Base-by-base conservation (phyloP, 1,140 invertebrate genomes). In the Magallana angulata region DNA sequence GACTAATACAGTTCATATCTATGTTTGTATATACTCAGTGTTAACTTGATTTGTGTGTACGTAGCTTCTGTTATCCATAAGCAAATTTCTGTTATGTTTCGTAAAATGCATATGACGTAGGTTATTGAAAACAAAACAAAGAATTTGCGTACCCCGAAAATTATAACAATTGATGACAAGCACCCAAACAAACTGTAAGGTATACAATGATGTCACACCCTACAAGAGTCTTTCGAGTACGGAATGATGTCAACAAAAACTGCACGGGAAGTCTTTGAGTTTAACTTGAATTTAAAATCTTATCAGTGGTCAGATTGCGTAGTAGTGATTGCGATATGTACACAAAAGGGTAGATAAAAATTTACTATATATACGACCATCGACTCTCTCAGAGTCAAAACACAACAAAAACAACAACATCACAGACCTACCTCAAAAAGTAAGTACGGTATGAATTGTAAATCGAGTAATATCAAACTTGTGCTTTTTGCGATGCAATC, bases 261-360 rank as follows among this genome's bases (percentile, higher is more conserved):
- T 76, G 68, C 14, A 76, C 68, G 24, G 68, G 68, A 76, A 76
- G 24, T 76, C 24, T 76, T 76, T 76, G 18, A 12, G 68, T 30
- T 76, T 76, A 12, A 30, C 24, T 48, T 76, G 24, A 12, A 12
- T 4, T 30, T 76, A 30, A 76, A 76, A 76, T 76, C 68, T 18
- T 76, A 76, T 76, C 68, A 76, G 24, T 30, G 24, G 24, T 30
- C 24, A 4, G 68, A 30, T 24, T 76, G 68, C 68, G 68, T 76
- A 76, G 68, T 76, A 76, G 68, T 12, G 68, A 76, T 36, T 30
- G 5, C 30, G 24, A 76, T 76, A 76, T 76, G 68, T 76, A 76
- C 68, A 76, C 68, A 76, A 76, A 76, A 18, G 68, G 36, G 14
- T 11, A 76, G 68, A 76, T 76, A 76, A 76, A 76, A 76, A 76